phyloP scores from a whole-genome alignment of 2,888 invertebrate species.

The Drosophila kambysellisi region DNA sequence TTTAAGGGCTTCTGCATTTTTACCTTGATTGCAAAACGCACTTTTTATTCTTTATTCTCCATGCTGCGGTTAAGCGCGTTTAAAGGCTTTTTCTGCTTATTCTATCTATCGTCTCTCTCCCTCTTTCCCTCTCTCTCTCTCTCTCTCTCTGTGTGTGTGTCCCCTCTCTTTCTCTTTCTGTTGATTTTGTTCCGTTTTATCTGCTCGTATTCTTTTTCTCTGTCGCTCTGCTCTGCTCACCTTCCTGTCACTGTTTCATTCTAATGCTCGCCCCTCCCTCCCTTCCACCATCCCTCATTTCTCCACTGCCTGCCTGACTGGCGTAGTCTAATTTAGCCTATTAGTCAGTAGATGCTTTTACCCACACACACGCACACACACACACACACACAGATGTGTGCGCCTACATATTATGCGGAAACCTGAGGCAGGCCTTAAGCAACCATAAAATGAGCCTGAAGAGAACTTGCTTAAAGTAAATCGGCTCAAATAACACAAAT shows the following conservation, averaged over 20 bases:
- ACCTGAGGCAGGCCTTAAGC: constrained; percentile 25
- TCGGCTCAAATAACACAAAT: neutral
- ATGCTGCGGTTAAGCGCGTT: constrained; percentile 72
- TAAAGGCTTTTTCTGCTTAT: constrained; percentile 45
- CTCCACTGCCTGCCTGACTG: constrained; percentile 17
- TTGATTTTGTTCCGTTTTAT: neutral
- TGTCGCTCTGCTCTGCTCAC: neutral
- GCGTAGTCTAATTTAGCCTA: constrained; percentile 73
- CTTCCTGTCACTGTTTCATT: neutral
- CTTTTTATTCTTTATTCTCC: constrained; percentile 73
- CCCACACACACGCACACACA: constrained; percentile 41
- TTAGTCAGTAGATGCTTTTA: constrained; percentile 72
- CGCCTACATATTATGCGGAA: constrained; percentile 3
- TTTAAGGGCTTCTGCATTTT: constrained; percentile 55
- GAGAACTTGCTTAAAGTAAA: neutral
- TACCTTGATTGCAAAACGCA: constrained; percentile 77
- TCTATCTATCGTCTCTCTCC: neutral
- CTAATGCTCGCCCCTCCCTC: constrained; percentile 3
- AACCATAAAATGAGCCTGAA: constrained; percentile 13
- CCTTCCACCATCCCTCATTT: constrained; percentile 10
- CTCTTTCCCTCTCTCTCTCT: neutral
- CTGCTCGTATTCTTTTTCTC: neutral
- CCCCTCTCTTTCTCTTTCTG: neutral
- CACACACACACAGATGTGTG: constrained; percentile 8
- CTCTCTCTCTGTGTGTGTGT: neutral